A percentile compares a stretch with the other conserved stretches of the same genome.
phyloP scores from a whole-genome alignment of 2,888 invertebrate species.

The Drosophila testacea region DNA sequence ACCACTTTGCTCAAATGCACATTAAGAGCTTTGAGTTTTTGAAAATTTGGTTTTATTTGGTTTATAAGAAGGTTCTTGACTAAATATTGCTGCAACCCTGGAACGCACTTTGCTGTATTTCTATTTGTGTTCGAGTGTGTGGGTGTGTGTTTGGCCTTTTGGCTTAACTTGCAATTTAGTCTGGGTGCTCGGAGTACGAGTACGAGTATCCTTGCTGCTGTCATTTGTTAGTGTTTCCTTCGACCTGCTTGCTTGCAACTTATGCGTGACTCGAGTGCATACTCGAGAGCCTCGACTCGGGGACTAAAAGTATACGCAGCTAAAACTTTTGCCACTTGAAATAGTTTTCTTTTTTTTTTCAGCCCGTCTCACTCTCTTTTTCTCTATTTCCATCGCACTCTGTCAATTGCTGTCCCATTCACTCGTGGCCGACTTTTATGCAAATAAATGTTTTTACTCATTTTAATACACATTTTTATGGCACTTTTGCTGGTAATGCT shows the following conservation, averaged over 20 bases:
- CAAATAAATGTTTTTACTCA: conserved; percentile 80
- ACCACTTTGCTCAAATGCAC: not conserved
- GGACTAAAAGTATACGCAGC: conserved; percentile 75
- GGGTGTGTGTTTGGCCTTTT: conserved; percentile 60
- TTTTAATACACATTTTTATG: conserved; percentile 81
- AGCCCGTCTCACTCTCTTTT: conserved; percentile 30
- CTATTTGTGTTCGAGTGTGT: conserved; percentile 2
- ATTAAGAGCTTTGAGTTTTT: not conserved
- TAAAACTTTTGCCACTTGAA: conserved; percentile 79
- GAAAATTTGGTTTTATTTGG: conserved; percentile 15
- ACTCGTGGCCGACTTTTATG: conserved; percentile 69
- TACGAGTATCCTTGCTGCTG: conserved; percentile 41
- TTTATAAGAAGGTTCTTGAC: conserved; percentile 17
- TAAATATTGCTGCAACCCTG: conserved; percentile 44
- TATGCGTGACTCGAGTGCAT: conserved; percentile 79
- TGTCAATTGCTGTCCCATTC: conserved; percentile 64
- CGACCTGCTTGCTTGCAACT: conserved; percentile 76
- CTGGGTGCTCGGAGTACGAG: conserved; percentile 46
- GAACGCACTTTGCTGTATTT: conserved; percentile 27
- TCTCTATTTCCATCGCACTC: conserved; percentile 8
- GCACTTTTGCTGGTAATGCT: conserved; percentile 74
- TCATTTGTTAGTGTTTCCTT: conserved; percentile 74
- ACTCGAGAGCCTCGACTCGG: conserved; percentile 71
- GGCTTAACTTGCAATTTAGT: conserved; percentile 78
- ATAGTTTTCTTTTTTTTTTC: conserved; percentile 62